Evolutionary conservation across 2,797 vertebrate species (phyloP).

Genomic region (Rhinichthys osculus): DNA sequence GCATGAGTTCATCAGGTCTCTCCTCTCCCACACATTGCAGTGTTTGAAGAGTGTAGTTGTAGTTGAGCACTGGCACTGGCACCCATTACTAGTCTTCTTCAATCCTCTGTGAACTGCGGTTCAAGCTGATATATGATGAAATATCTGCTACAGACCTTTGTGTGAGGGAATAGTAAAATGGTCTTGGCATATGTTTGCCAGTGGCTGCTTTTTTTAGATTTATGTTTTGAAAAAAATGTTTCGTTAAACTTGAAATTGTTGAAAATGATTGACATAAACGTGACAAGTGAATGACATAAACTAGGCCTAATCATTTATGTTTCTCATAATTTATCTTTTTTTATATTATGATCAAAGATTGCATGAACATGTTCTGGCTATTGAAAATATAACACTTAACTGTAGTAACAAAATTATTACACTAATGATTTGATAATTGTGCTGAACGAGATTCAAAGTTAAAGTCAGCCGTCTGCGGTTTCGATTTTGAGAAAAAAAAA

Average conservation of each 20-base stretch:
- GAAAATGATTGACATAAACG: background rate
- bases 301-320: too few species aligned
- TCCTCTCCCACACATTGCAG: constrained; percentile 28
- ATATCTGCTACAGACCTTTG: constrained; percentile 16
- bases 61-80: constrained; percentile 11
- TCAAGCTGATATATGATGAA: constrained; percentile 36
- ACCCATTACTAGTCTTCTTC: constrained; percentile 28
- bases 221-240: constrained; percentile 1
- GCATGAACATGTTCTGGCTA: background rate
- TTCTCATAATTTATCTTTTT: background rate
- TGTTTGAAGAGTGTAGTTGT: constrained; percentile 25
- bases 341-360: background rate
- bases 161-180: constrained; percentile 14
- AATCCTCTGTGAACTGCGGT: constrained; percentile 30
- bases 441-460: background rate
- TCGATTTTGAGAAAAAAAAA: background rate
- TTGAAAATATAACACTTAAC: background rate
- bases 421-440: background rate
- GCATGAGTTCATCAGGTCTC: constrained; percentile 18
- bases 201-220: background rate
- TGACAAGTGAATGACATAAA: background rate
- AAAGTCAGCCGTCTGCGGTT: background rate
- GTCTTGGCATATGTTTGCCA: constrained; percentile 22
- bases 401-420: background rate
- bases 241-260: background rate